Evolutionary conservation across 1,140 invertebrate species (phyloP), one percentile per base, ranked within the genome.

Genomic region (Gryon sp.): DNA sequence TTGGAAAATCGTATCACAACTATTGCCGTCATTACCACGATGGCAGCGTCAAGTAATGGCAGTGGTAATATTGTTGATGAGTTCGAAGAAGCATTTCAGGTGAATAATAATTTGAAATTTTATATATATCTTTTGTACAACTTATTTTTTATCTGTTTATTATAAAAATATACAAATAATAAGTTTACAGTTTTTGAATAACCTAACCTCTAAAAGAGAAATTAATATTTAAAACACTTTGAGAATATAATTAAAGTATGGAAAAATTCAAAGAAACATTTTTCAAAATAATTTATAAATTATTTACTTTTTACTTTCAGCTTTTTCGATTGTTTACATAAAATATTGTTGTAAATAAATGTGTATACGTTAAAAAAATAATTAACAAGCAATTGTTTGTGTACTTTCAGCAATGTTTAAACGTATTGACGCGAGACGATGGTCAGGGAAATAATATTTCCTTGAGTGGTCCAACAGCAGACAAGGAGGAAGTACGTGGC

Each of bases 341-440:
- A n/a, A n/a, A n/a, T n/a, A n/a, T n/a, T n/a, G n/a, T n/a, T n/a
- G n/a, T n/a, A n/a, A n/a, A n/a, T n/a, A n/a, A n/a, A n/a, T n/a
- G n/a, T n/a, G n/a, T n/a, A n/a, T n/a, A n/a, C n/a, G n/a, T n/a
- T n/a, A n/a, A n/a, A n/a, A n/a, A n/a, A n/a, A n/a, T n/a, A n/a
- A n/a, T n/a, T n/a, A n/a, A n/a, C n/a, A n/a, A n/a, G n/a, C n/a
- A n/a, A 4, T 20, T 43, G n/a, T 30, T 15, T 34, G 76, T 90
- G 92, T 15, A n/a, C n/a, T 43, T 43, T 2, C 86, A 96, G 94
- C 93, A 94, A 82, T 97, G 95, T 84, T 85, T 97, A 15, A 93
- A 95, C 82, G 92, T 95, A 30, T 83, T 97, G 32, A 96, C 95
- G 19, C 96, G 96, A 88, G 94, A 96, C 82, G 95, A 97, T 80